phyloP scores from a whole-genome alignment of 2,113 vertebrate species.

The Phycodurus eques region DNA sequence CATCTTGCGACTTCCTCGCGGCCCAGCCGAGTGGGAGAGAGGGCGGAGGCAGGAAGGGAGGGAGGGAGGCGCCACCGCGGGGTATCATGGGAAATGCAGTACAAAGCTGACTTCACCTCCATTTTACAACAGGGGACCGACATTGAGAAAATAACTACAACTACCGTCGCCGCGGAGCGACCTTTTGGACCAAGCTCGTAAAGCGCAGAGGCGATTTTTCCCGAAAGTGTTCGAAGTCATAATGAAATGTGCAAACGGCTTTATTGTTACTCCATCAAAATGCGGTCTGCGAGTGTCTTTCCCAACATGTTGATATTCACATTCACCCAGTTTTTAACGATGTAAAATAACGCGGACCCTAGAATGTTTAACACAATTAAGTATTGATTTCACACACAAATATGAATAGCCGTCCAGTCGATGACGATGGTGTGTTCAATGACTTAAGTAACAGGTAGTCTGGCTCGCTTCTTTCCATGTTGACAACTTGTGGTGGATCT shows the following conservation, averaged over 20 bases:
- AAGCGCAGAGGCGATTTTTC: slow-evolving; percentile 29
- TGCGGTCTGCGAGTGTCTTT: too few species aligned
- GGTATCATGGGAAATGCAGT: slow-evolving; percentile 59
- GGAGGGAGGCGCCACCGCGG: slow-evolving; percentile 29
- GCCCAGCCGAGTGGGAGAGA: slow-evolving; percentile 72
- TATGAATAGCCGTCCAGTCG: background rate
- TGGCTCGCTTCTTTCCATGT: background rate
- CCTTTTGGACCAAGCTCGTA: slow-evolving; percentile 22
- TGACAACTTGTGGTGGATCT: too few species aligned
- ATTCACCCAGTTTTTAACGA: background rate
- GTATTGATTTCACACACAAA: background rate
- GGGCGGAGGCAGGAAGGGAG: slow-evolving; percentile 32
- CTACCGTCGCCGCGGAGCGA: slow-evolving; percentile 33
- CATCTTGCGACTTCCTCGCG: slow-evolving; percentile 82
- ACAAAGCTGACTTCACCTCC: accelerated
- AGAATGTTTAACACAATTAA: background rate
- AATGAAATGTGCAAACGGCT: slow-evolving; percentile 1
- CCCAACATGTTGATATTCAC: background rate
- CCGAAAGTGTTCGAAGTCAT: slow-evolving; percentile 17
- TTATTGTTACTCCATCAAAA: background rate
- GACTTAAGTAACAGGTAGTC: background rate
- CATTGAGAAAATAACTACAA: slow-evolving; percentile 49
- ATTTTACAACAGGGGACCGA: accelerated
- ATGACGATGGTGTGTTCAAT: background rate
- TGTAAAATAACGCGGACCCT: background rate